A percentile compares a stretch with the other conserved stretches of the same genome.
phyloP scores from a whole-genome alignment of 1,140 invertebrate species.

The Bacillus rossius region DNA sequence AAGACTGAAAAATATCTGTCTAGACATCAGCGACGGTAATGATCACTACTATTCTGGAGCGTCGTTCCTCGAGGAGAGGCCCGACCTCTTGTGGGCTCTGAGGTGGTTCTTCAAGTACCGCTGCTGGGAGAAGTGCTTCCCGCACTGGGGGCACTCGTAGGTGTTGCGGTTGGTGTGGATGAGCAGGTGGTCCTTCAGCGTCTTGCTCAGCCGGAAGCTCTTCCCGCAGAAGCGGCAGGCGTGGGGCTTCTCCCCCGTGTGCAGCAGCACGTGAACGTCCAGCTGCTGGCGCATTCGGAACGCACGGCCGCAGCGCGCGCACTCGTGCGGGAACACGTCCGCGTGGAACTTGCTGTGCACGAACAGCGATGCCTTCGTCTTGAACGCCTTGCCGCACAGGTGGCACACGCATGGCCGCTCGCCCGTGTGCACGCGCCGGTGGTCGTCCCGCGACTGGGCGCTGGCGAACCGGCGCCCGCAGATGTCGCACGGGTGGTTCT shows the following conservation, averaged over 20 bases:
- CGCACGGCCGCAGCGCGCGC: slow-evolving; percentile 53
- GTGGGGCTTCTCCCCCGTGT: slow-evolving; percentile 61
- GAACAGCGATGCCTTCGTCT: slow-evolving; percentile 49
- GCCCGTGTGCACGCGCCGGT: slow-evolving; percentile 53
- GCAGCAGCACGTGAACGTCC: slow-evolving; percentile 51
- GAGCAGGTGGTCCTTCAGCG: slow-evolving; percentile 45
- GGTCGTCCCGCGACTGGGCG: slow-evolving; percentile 45
- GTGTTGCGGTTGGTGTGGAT: slow-evolving; percentile 48
- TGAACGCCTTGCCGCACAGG: slow-evolving; percentile 51
- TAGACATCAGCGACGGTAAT: no score
- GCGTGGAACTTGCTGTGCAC: slow-evolving; percentile 47
- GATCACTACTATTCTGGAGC: no score
- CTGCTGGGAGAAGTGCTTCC: slow-evolving; percentile 48
- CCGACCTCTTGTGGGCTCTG: not conserved
- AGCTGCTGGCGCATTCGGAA: slow-evolving; percentile 54
- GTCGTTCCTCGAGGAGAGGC: no score
- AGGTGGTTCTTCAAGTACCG: slow-evolving; percentile 41
- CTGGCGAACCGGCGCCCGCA: slow-evolving; percentile 49
- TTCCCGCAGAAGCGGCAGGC: slow-evolving; percentile 54
- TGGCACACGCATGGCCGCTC: slow-evolving; percentile 56
- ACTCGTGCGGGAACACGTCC: slow-evolving; percentile 50
- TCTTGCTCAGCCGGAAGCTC: slow-evolving; percentile 45
- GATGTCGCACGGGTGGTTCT: slow-evolving; percentile 50
- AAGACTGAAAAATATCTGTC: no score
- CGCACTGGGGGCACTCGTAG: slow-evolving; percentile 47